phyloP scores from a whole-genome alignment of 2,113 vertebrate genomes.

The Neolamprologus fasciatus region DNA sequence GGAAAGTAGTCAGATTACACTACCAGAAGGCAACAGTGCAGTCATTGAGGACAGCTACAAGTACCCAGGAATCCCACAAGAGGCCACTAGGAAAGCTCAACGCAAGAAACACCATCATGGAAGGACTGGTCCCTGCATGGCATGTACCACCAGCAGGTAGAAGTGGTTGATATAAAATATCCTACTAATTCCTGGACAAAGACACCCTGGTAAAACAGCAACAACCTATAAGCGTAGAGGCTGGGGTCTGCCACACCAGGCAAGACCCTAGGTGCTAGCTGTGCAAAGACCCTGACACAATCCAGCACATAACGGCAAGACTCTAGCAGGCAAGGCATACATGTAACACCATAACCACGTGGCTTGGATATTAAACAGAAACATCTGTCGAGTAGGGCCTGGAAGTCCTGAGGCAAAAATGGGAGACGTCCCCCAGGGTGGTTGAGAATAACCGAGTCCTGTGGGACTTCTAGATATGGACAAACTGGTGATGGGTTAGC shows the following conservation, averaged over 20 bases:
- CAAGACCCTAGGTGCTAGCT: neutral
- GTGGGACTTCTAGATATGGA: neutral
- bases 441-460: neutral
- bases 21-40: neutral
- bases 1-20: neutral
- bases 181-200: neutral
- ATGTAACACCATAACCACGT: neutral
- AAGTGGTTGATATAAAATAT: neutral
- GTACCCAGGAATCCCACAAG: neutral
- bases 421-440: neutral
- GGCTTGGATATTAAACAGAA: neutral
- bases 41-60: accelerated
- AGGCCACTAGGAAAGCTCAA: neutral
- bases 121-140: neutral
- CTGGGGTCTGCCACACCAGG: neutral
- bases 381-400: neutral
- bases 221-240: neutral
- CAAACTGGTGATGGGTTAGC: neutral
- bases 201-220: neutral
- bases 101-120: neutral
- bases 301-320: neutral
- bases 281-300: neutral
- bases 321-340: neutral
- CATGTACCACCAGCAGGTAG: neutral
- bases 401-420: accelerated